Conservation (phyloP, 1,140 invertebrate genomes). For the Hermatobates lingyangjiaoensis region DNA sequence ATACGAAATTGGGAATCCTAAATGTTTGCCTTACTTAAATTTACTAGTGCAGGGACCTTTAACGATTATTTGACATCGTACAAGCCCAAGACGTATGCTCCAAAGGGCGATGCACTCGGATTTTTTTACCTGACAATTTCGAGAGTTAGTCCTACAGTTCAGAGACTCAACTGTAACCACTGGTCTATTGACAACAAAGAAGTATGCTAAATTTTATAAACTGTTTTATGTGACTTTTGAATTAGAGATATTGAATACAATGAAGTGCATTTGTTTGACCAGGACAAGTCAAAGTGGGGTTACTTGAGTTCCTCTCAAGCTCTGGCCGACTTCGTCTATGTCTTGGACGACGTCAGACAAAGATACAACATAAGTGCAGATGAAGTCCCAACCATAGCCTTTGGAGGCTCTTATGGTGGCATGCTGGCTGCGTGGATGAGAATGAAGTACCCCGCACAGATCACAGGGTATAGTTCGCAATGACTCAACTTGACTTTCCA, state of each 20-base stretch:
- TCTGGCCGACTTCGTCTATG: slow-evolving; percentile 75
- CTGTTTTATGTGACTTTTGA: not conserved
- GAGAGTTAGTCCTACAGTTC: too few relatives aligned
- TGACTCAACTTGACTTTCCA: too few relatives aligned
- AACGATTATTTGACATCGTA: too few relatives aligned
- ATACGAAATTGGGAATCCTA: too few relatives aligned
- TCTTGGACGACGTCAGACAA: slow-evolving; percentile 47
- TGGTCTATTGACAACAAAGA: too few relatives aligned
- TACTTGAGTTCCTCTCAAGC: slow-evolving; percentile 85
- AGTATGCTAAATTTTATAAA: too few relatives aligned
- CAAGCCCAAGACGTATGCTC: too few relatives aligned
- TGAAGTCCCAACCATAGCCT: slow-evolving; percentile 62
- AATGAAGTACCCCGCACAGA: slow-evolving; percentile 85
- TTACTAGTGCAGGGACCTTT: too few relatives aligned
- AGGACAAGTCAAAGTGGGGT: slow-evolving; percentile 48
- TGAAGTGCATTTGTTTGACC: slow-evolving; percentile 6
- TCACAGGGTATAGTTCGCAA: slow-evolving; percentile 49
- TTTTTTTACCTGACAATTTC: too few relatives aligned
- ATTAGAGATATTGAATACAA: not conserved
- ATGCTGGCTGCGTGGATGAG: slow-evolving; percentile 92
- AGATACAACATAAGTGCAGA: slow-evolving; percentile 19
- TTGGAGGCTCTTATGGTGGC: slow-evolving; percentile 89
- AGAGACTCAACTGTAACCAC: too few relatives aligned
- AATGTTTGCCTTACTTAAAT: too few relatives aligned
- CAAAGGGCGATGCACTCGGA: too few relatives aligned